Conservation (phyloP, 2,797 vertebrate genomes). For the Lepus oiostolus region DNA sequence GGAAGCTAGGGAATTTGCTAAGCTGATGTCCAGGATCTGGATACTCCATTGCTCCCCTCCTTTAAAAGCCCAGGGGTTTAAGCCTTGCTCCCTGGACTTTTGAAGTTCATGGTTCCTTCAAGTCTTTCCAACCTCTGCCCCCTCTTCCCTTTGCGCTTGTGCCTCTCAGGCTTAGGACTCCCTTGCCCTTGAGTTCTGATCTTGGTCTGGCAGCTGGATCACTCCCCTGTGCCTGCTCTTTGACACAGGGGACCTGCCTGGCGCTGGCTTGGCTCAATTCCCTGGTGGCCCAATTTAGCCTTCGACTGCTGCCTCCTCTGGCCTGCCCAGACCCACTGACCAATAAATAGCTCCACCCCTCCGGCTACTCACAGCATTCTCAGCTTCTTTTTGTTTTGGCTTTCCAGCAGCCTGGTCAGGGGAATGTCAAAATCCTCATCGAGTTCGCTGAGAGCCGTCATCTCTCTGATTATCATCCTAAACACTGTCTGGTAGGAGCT, state of each 20-base stretch:
- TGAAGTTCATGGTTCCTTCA: background rate
- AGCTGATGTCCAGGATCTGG: background rate
- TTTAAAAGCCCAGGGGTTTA: background rate
- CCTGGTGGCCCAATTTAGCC: background rate
- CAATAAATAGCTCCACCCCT: fast-evolving
- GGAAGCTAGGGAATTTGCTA: background rate
- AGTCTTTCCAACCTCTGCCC: background rate
- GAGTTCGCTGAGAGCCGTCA: background rate
- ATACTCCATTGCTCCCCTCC: background rate
- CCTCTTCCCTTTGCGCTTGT: too few relatives aligned
- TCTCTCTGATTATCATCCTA: background rate
- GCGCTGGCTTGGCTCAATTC: background rate
- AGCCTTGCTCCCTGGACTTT: background rate
- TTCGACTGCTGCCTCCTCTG: background rate
- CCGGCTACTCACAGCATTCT: constrained; percentile 69
- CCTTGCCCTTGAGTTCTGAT: background rate
- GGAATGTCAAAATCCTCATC: constrained; percentile 21
- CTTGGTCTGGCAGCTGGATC: background rate
- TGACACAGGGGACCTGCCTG: background rate
- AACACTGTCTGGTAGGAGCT: constrained; percentile 37
- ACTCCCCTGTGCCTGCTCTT: background rate
- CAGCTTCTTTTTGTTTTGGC: constrained; percentile 64
- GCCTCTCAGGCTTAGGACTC: background rate
- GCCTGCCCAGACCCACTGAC: background rate
- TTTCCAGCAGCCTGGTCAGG: constrained; percentile 8